These are phyloP conservation scores for Brachyptera putata DNA, from an alignment of 2,888 invertebrate species.

Conservation along the genomic window DNA sequence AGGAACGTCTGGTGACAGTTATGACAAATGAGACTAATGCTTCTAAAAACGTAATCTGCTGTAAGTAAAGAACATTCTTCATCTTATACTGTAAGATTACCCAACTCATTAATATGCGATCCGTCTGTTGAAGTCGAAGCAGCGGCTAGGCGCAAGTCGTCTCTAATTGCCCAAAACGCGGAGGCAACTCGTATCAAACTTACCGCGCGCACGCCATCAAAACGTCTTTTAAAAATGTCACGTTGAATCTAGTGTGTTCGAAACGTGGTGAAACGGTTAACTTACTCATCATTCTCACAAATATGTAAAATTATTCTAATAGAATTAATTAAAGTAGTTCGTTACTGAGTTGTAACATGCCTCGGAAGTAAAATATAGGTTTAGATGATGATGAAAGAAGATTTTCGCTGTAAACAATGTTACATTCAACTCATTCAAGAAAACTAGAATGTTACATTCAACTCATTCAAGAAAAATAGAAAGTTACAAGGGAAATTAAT, in stretches of 20 bases:
- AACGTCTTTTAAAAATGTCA: too few species aligned
- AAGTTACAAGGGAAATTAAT: neutral
- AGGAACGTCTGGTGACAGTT: neutral
- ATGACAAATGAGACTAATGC: slow-evolving; percentile 6
- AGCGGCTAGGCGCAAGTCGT: neutral
- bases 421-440: neutral
- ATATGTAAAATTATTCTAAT: neutral
- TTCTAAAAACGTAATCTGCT: neutral
- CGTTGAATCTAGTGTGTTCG: neutral
- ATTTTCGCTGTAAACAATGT: too few species aligned
- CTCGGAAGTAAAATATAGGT: too few species aligned
- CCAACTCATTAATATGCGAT: slow-evolving; percentile 9
- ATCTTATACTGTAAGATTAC: neutral
- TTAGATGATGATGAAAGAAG: neutral
- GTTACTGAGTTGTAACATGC: neutral
- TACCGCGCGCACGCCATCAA: neutral
- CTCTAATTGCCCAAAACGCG: neutral
- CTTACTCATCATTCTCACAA: neutral
- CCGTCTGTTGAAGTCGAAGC: neutral
- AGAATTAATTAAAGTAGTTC: neutral
- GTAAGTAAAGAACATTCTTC: neutral
- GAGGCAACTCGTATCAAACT: neutral
- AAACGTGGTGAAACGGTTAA: neutral
- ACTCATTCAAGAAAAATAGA: too few species aligned
- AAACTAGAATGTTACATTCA: too few species aligned